These are phyloP conservation scores for Sprattus sprattus DNA, from an alignment of 2,113 vertebrate species.

Conservation along the genomic window DNA sequence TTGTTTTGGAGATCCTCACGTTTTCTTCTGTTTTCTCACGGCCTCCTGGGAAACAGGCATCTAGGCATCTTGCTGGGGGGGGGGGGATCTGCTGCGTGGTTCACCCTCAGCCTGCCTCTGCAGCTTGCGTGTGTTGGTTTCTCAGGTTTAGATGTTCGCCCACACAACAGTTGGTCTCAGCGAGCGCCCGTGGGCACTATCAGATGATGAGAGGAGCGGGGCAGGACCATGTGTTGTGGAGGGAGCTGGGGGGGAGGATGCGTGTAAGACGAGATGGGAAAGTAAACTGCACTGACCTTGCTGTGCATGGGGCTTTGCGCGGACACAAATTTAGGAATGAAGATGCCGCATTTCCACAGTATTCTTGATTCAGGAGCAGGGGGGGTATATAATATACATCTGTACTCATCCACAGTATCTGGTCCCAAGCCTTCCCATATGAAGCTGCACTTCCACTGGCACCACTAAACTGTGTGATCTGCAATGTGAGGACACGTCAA, in stretches of 20 bases:
- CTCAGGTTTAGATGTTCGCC: not conserved
- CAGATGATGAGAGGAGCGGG: not conserved
- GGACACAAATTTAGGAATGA: not conserved
- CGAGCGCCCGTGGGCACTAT: not conserved
- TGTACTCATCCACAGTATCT: not conserved
- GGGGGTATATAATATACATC: not conserved
- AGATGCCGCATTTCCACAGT: not conserved
- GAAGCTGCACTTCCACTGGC: not conserved
- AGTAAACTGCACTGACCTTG: not conserved
- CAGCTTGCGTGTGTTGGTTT: not conserved
- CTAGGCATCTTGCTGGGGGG: not conserved
- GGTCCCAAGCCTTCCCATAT: not conserved
- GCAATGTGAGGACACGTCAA: not conserved
- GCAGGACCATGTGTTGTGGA: not conserved
- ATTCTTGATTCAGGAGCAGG: not conserved
- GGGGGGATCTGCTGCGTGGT: not conserved
- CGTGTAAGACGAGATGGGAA: not conserved
- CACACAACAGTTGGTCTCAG: not conserved
- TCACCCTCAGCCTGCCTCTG: not conserved
- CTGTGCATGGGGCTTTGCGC: not conserved
- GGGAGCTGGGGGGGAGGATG: not conserved
- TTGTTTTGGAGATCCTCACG: not conserved
- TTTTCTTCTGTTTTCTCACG: conserved; percentile 19
- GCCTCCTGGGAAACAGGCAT: conserved; percentile 12
- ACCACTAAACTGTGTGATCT: not conserved